Evolutionary conservation across 2,888 invertebrate genomes (phyloP), one percentile per base, ranked within the genome.

Genomic region (Oconnorella tubifera): DNA sequence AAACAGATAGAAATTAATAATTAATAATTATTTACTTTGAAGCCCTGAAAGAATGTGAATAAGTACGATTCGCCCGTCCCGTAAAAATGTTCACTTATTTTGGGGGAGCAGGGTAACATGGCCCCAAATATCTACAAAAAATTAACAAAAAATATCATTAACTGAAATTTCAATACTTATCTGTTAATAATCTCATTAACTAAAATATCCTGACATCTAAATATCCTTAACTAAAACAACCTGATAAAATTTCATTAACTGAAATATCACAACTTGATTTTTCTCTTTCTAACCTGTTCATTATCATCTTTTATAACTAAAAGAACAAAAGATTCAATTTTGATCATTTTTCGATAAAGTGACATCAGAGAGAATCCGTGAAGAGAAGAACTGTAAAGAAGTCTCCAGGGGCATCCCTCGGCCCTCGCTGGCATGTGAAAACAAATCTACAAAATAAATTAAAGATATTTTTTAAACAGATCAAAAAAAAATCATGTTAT

Each of bases 331-430:
- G 80, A 90, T 83, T 98, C 97, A 74, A 77, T 63, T 10, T 72
- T 71, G 19, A 91, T 86, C 83, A 90, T 90, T 76, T 88, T 89
- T 92, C 97, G 93, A 85, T 98, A 99, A 86, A 99, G 89, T 74
- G 95, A 95, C 83, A 94, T 92, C 75, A 99, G 87, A 77, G 94
- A 94, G 87, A 98, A 99, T 65, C 99, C 99, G 85, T 99, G 92
- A 82, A 92, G 91, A 78, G 93, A 92, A 70, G 97, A 96, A 84
- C 93, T 95, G 87, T 97, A 99, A 64, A 91, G 88, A 78, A 96
- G 86, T 65, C 90, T 89, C 97, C 96, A 97, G 74, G 91, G 89
- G 84, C 96, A 97, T 71, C 96, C 86, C 83, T 96, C 94, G 62
- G 97, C 96, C 72, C 98, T 88, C 56, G 97, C 92, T 61, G 97